These are phyloP conservation scores for Proterorhinus semilunaris DNA, from an alignment of 2,113 vertebrate genomes.

Conservation along the genomic window DNA sequence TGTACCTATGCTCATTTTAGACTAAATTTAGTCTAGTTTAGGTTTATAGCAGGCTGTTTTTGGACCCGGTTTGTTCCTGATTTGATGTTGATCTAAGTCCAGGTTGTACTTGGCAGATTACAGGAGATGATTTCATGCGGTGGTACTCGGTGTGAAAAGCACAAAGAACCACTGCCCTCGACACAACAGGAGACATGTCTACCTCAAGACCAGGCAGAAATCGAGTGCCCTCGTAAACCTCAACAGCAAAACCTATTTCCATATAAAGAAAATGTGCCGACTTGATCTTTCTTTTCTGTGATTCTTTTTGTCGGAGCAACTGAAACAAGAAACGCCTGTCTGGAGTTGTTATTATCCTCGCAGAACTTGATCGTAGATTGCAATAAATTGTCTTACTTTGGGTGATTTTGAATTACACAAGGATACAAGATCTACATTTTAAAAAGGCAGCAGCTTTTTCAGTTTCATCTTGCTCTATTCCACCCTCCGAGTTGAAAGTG, in stretches of 20 bases:
- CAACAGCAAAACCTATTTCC: background rate
- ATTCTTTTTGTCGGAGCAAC: slow-evolving; percentile 11
- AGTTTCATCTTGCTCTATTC: slow-evolving; percentile 27
- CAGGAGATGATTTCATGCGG: no score
- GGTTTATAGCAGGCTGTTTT: no score
- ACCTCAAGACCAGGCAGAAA: no score
- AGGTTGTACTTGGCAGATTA: no score
- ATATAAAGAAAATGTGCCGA: background rate
- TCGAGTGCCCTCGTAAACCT: no score
- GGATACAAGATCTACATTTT: slow-evolving; percentile 25
- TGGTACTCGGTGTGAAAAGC: no score
- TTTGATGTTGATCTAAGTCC: no score
- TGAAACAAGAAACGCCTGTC: slow-evolving; percentile 26
- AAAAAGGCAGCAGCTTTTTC: slow-evolving; percentile 38
- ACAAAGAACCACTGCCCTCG: no score
- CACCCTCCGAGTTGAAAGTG: slow-evolving; percentile 49
- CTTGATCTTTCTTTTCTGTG: background rate
- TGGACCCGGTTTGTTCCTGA: no score
- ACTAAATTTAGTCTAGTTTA: no score
- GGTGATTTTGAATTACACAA: slow-evolving; percentile 18
- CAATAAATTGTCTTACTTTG: slow-evolving; percentile 40
- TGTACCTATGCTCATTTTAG: no score
- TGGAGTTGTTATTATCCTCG: slow-evolving; percentile 56
- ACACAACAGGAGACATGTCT: no score
- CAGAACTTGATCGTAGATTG: slow-evolving; percentile 58